A percentile compares a stretch with the other conserved stretches of the same genome.
These are phyloP conservation scores for Leucoraja ocellata DNA, from an alignment of 2,797 vertebrate species.

Conservation along the genomic window DNA sequence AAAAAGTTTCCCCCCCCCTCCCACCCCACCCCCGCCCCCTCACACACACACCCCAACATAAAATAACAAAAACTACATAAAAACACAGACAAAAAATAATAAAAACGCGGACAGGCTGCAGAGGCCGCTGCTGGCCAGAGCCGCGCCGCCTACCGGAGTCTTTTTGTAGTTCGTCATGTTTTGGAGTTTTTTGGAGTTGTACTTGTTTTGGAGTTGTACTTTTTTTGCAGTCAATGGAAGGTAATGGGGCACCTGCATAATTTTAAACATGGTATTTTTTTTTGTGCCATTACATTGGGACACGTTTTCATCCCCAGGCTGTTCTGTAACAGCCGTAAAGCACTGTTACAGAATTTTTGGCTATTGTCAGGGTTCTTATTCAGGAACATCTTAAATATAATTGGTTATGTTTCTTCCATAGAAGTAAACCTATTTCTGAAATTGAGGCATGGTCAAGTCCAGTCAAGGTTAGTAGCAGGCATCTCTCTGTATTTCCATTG, in stretches of 20 bases:
- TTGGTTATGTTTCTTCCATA: background rate
- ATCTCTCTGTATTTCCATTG: no score
- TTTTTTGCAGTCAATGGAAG: background rate
- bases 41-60: no score
- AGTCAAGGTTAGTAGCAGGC: background rate
- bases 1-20: no score
- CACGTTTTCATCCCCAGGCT: background rate
- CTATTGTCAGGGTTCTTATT: background rate
- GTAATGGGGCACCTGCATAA: background rate
- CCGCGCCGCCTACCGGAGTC: no score
- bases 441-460: background rate
- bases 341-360: background rate
- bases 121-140: no score
- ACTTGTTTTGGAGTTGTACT: background rate
- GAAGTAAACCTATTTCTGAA: background rate
- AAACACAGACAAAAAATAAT: no score
- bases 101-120: no score
- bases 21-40: no score
- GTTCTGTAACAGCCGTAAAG: background rate
- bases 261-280: background rate
- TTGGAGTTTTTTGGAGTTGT: no score
- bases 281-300: background rate
- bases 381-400: background rate
- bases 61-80: no score
- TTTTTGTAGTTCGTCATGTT: no score